phyloP scores from a whole-genome alignment of 92 coral and sea anemone species.

The Galaxea fascicularis region DNA sequence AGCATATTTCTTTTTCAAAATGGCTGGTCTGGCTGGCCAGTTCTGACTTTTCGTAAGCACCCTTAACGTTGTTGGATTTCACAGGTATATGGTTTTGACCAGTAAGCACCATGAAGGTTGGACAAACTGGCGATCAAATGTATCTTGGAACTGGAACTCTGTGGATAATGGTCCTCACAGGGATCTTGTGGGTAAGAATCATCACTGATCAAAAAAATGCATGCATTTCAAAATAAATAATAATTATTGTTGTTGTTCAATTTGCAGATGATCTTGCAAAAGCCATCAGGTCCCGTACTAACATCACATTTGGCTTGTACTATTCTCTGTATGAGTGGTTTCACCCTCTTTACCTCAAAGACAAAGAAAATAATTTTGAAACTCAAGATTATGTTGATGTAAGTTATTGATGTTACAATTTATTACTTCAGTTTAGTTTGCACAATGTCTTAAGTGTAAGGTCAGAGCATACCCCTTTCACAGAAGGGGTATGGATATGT shows the following conservation, averaged over 20 bases:
- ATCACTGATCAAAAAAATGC: neutral
- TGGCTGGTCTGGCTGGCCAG: too few relatives aligned
- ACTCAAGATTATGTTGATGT: conserved; percentile 82
- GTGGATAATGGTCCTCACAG: conserved; percentile 81
- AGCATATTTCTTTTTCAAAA: too few relatives aligned
- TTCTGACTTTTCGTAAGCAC: too few relatives aligned
- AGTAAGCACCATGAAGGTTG: conserved; percentile 10
- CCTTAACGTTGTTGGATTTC: too few relatives aligned
- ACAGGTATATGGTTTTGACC: neutral
- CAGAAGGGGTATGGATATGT: too few relatives aligned
- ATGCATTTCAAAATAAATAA: too few relatives aligned
- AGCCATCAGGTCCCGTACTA: conserved; percentile 69
- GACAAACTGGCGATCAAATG: conserved; percentile 84
- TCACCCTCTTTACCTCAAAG: conserved; percentile 83
- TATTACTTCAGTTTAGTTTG: too few relatives aligned
- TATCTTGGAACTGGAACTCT: conserved; percentile 91
- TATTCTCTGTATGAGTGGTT: conserved; percentile 93
- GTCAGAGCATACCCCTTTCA: too few relatives aligned
- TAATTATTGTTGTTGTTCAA: neutral
- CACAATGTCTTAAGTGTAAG: too few relatives aligned
- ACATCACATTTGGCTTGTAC: conserved; percentile 89
- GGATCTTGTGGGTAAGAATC: conserved; percentile 77
- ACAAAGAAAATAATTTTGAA: conserved; percentile 70
- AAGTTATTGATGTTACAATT: neutral
- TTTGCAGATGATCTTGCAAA: conserved; percentile 81